phyloP scores from a whole-genome alignment of 2,888 invertebrate genomes.

The Pegoplata infirma region DNA sequence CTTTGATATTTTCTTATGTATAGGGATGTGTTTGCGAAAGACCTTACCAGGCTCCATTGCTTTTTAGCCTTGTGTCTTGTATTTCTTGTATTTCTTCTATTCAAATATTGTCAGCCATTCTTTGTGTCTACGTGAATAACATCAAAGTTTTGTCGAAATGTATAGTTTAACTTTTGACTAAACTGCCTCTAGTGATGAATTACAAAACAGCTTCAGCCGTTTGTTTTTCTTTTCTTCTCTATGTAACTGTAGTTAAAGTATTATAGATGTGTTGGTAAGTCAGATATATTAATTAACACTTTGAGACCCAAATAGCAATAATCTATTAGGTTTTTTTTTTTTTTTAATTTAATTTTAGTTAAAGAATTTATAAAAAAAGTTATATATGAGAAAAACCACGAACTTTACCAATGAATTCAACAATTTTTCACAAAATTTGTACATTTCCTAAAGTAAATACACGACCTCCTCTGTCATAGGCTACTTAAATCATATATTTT shows the following conservation, averaged over 20 bases:
- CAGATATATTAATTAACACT: too few species aligned
- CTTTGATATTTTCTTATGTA: not conserved
- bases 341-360: too few species aligned
- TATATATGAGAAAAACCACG: too few species aligned
- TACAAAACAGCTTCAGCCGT: not conserved
- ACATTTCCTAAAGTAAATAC: too few species aligned
- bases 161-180: constrained; percentile 29
- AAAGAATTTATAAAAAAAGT: too few species aligned
- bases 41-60: not conserved
- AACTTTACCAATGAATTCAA: too few species aligned
- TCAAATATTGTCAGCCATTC: constrained; percentile 10
- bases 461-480: too few species aligned
- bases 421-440: too few species aligned
- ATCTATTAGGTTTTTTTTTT: too few species aligned
- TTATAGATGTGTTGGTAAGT: not conserved
- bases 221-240: not conserved
- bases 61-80: constrained; percentile 27
- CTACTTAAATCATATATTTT: too few species aligned
- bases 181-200: constrained; percentile 38
- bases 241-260: not conserved
- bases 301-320: too few species aligned
- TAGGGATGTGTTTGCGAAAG: not conserved
- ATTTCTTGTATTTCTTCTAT: not conserved
- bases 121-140: constrained; percentile 49
- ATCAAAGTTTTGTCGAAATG: constrained; percentile 26